Conservation (phyloP, 2,113 vertebrate genomes). For the Ctenodactylus gundi region DNA sequence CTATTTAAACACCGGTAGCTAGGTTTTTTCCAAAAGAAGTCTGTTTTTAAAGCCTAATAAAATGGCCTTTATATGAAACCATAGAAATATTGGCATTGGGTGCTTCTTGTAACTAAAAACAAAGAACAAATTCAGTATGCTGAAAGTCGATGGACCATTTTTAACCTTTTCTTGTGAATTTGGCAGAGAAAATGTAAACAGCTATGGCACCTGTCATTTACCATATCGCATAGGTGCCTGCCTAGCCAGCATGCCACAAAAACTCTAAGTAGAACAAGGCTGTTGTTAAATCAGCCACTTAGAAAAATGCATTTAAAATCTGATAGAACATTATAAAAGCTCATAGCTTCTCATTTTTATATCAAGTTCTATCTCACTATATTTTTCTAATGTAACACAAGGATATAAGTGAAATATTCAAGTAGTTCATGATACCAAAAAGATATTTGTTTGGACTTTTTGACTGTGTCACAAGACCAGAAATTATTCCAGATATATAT, state of each 20-base stretch:
- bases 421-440: background rate
- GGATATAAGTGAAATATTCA: conserved; percentile 13
- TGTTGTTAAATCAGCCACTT: background rate
- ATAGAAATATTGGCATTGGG: conserved; percentile 32
- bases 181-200: background rate
- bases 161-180: background rate
- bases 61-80: conserved; percentile 2
- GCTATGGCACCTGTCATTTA: background rate
- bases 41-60: background rate
- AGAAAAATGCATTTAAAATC: background rate
- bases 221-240: background rate
- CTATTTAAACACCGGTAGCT: conserved; percentile 42
- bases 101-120: conserved; percentile 20
- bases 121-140: background rate
- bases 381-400: background rate
- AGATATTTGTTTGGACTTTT: background rate
- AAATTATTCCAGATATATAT: background rate
- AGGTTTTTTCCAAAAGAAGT: conserved; percentile 40
- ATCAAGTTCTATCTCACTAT: background rate
- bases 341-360: background rate
- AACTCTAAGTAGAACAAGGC: background rate
- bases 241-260: background rate
- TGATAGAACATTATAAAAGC: background rate
- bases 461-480: background rate
- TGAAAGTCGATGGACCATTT: background rate